Base-by-base conservation (phyloP, 2,888 invertebrate species). In the Ochropacha duplaris region DNA sequence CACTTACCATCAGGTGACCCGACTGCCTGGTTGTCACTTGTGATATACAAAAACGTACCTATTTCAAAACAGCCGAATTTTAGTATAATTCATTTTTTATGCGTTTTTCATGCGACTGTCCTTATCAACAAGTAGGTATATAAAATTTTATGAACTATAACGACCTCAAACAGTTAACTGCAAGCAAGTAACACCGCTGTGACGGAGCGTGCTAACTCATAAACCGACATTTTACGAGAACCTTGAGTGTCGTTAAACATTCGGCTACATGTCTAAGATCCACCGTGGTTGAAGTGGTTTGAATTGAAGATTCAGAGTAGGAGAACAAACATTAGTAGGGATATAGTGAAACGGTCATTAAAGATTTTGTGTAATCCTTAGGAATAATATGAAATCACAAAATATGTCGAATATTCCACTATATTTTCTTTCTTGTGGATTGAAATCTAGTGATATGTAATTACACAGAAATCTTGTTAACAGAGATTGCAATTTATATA, bases 221-320 rank as follows among this genome's bases (percentile, higher is more conserved):
- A 86, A 87, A 83, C 77, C 70, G 66, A 59, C 72, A 76, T 81
- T 87, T 87, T 87, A 87, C 81, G 81, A 66, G 69, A 68, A 76
- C 75, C 74, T 72, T 71, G 68, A 76, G 78, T 74, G 71, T 75
- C 83, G 73, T 83, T 44, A 19, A 44, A 44, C 19, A 8, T 44
- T n/a, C 19, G 44, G 19, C 44, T 44, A 24, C 31, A 62, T 57
- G 62, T 54, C 62, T 65, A 64, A 61, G 66, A 68, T 65, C 62
- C 60, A 52, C 58, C 55, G 54, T 59, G 59, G 56, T 56, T 56
- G 54, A 24, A 57, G 59, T 57, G 58, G 54, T 31, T 50, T 36
- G 36, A 36, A 36, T 36, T 14, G 1, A 14, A 36, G 36, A 36
- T 36, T 36, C 2, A 14, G n/a, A n/a, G n/a, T n/a, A n/a, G n/a